Evolutionary conservation across 2,113 vertebrate genomes (phyloP).

Genomic region (Loxodonta africana): DNA sequence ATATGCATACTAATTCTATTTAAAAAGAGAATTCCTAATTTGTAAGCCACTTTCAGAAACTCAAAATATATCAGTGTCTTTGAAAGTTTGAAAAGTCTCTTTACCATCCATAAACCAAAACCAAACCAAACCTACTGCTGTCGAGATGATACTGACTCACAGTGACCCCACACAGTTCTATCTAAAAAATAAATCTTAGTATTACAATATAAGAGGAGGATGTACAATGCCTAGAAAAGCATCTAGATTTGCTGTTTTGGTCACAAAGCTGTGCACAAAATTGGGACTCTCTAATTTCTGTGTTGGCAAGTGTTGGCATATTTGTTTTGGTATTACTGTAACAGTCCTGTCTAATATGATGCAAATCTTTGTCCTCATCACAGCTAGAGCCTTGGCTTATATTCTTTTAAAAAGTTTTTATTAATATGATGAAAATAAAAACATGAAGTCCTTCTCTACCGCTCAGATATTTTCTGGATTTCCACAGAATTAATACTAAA

Average conservation of each 20-base stretch:
- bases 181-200: neutral
- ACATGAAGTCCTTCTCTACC: neutral
- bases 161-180: neutral
- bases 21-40: conserved; percentile 36
- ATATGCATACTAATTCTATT: neutral
- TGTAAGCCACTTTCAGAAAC: neutral
- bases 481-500: conserved; percentile 4
- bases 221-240: neutral
- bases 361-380: conserved; percentile 1
- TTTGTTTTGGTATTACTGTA: neutral
- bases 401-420: neutral
- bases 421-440: conserved; percentile 19
- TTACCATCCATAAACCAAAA: neutral
- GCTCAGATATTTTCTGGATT: conserved; percentile 33
- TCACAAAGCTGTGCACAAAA: neutral
- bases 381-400: neutral
- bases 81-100: neutral
- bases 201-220: neutral
- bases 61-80: neutral
- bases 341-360: neutral
- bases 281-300: neutral
- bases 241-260: neutral
- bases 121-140: too few relatives aligned
- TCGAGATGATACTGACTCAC: too few relatives aligned
- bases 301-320: neutral